Conservation (phyloP, 2,888 invertebrate species). For the Amphipoea lucens region DNA sequence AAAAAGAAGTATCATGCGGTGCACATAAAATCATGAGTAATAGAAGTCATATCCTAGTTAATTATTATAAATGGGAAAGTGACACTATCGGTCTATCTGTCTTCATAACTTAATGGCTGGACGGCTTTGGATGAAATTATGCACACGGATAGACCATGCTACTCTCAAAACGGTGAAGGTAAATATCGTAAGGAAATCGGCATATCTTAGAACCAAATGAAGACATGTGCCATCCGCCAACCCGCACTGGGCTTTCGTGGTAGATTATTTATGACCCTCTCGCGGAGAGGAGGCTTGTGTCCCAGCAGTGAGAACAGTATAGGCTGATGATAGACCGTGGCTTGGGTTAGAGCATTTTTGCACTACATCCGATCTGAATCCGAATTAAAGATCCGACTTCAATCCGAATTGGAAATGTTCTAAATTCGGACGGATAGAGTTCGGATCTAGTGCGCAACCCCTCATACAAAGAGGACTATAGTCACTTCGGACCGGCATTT, state of each 20-base stretch:
- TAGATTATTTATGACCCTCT: not conserved
- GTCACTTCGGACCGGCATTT: too few relatives aligned
- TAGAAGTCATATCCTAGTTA: not conserved
- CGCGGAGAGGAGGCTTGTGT: not conserved
- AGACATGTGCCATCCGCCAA: not conserved
- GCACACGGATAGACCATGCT: not conserved
- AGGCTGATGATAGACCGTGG: not conserved
- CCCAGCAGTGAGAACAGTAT: not conserved
- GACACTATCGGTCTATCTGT: not conserved
- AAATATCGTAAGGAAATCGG: not conserved
- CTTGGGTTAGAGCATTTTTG: not conserved
- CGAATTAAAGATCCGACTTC: too few relatives aligned
- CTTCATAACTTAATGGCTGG: not conserved
- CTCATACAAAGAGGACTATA: too few relatives aligned
- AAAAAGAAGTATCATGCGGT: not conserved
- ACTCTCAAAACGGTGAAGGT: not conserved
- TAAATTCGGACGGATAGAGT: too few relatives aligned
- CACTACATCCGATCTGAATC: too few relatives aligned
- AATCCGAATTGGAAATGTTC: too few relatives aligned
- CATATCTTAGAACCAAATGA: not conserved
- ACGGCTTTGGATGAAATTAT: not conserved
- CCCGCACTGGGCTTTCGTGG: not conserved
- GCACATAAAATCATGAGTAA: conserved; percentile 4
- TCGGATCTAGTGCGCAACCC: too few relatives aligned
- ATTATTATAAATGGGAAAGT: not conserved